phyloP scores from a whole-genome alignment of 2,113 vertebrate species.

The Cepphus grylle region DNA sequence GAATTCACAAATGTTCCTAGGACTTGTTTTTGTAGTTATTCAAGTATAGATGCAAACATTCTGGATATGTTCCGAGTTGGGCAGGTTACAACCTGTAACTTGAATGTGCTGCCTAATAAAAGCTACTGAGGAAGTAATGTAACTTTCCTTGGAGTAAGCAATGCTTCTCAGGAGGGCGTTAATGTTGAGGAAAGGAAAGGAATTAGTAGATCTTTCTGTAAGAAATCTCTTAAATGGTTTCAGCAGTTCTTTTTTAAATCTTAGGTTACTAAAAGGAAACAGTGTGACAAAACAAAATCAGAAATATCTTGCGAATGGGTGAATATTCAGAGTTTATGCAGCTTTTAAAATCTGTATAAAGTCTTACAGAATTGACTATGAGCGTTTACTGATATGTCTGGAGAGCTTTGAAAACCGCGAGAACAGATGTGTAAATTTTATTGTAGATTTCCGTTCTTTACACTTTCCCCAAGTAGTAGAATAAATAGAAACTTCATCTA shows the following conservation, averaged over 20 bases:
- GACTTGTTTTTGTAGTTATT: neutral
- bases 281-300: neutral
- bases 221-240: neutral
- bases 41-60: neutral
- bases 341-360: neutral
- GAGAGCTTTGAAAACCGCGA: neutral
- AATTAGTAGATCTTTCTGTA: neutral
- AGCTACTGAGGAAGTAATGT: neutral
- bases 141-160: neutral
- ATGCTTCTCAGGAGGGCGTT: neutral
- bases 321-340: neutral
- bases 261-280: neutral
- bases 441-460: neutral
- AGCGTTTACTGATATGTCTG: conserved; percentile 1
- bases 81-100: neutral
- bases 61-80: neutral
- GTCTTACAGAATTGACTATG: neutral
- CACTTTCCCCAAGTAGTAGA: neutral
- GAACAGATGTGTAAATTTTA: neutral
- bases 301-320: neutral
- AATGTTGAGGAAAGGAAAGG: neutral
- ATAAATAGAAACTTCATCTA: conserved; percentile 14
- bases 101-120: neutral
- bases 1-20: neutral
- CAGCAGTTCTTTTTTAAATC: neutral